phyloP scores from a whole-genome alignment of 2,797 vertebrate genomes.

The Hemibagrus guttatus region DNA sequence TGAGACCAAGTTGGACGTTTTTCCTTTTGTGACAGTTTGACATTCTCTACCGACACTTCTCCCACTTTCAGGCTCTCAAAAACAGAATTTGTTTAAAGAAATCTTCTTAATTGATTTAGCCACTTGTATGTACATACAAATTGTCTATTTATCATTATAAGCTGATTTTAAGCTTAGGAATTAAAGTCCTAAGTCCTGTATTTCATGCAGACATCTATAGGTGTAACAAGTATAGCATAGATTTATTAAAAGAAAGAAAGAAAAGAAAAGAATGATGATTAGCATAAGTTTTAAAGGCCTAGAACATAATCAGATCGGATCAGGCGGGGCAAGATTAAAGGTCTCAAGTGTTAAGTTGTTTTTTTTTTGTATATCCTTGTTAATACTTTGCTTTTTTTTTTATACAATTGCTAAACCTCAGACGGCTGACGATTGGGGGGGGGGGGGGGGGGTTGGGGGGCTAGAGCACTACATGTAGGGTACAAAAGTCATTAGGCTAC shows the following conservation, averaged over 20 bases:
- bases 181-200: background rate
- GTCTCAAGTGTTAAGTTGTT: background rate
- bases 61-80: background rate
- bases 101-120: no score
- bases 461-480: background rate
- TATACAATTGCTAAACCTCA: background rate
- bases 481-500: background rate
- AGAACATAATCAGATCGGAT: background rate
- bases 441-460: no score
- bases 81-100: background rate
- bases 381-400: background rate
- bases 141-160: background rate
- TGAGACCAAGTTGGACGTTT: background rate
- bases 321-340: no score
- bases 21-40: background rate
- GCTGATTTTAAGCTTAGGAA: no score
- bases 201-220: background rate
- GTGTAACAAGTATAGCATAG: background rate
- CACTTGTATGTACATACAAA: background rate
- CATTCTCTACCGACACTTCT: background rate
- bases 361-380: background rate
- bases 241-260: background rate
- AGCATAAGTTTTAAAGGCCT: background rate
- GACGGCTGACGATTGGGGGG: no score
- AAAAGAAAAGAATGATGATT: background rate